Evolutionary conservation across 37 sponge, comb jelly and placozoan species (phyloP), one percentile per base, ranked within the genome.

Genomic region (Tethya wilhelma): DNA sequence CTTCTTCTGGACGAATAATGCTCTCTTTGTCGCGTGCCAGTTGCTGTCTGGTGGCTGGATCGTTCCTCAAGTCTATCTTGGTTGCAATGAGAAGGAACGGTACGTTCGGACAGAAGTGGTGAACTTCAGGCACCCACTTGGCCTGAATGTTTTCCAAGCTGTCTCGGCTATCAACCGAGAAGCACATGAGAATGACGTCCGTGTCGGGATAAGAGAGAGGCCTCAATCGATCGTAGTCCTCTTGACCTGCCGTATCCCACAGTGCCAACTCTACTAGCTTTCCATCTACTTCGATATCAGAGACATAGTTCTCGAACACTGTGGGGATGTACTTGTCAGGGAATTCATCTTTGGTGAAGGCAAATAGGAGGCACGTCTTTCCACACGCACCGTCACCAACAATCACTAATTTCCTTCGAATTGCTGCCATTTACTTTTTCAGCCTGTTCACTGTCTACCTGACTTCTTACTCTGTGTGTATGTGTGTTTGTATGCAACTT

Each of bases 311-410:
- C 62, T 97, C 98, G 84, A 97, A 97, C 32, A 97, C 98, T 14
- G 98, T 97, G 2, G 98, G 98, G 0, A 97, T 92, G 69, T 97
- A 97, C 39, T 92, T 89, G 75, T 97, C 97, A 9, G 97, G 97
- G 65, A 97, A 95, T 66, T 97, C 90, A 68, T 98, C 98, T 67
- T 98, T 98, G 31, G 95, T 87, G 88, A 98, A 98, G 29, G 90
- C 98, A 74, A 98, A 90, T 11, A 98, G 93, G 2, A 98, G 91
- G 59, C 98, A 98, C 1, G 98, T 98, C 73, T 98, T 98, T 22
- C 98, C 98, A 85, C 98, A 98, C 20, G 98, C 98, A 56, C 98
- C 98, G 65, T 98, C 98, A 28, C 98, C 98, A 79, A 98, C 98
- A 34, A 98, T 98, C 44, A 98, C 98, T 33, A 98, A 83, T 74